phyloP scores from a whole-genome alignment of 2,797 vertebrate genomes.

The Carcharodon carcharias region DNA sequence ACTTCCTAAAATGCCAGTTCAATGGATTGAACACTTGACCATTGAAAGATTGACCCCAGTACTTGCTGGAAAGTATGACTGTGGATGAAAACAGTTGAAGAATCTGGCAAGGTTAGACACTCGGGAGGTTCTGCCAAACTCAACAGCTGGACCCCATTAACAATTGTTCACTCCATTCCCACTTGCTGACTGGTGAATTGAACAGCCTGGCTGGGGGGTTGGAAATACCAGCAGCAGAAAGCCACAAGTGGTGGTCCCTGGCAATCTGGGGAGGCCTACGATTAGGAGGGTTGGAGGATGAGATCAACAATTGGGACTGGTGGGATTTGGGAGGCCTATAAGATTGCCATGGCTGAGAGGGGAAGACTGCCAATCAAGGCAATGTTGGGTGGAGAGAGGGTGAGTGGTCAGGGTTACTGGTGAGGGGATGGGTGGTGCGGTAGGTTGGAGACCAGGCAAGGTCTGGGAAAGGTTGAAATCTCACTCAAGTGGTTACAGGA shows the following conservation, averaged over 20 bases:
- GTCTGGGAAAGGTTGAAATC: not conserved
- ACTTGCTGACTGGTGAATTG: too few species aligned
- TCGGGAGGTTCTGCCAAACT: not conserved
- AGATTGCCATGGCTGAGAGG: too few species aligned
- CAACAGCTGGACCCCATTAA: not conserved
- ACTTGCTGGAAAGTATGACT: not conserved
- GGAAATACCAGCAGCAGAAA: not conserved
- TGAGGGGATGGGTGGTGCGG: too few species aligned
- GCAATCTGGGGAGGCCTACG: not conserved
- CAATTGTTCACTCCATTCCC: not conserved
- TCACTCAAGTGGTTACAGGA: not conserved
- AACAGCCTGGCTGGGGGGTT: too few species aligned
- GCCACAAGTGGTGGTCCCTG: not conserved
- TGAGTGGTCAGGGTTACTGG: too few species aligned
- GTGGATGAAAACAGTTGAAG: not conserved
- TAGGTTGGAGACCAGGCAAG: not conserved
- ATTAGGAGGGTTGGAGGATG: not conserved
- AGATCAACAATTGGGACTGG: not conserved
- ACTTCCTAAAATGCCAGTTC: not conserved
- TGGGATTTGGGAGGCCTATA: too few species aligned
- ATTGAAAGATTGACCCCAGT: not conserved
- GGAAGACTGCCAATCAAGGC: too few species aligned
- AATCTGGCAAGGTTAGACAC: not conserved
- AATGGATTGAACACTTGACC: not conserved
- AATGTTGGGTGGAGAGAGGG: too few species aligned